Percentiles rank a stretch among this genome's conserved stretches.
These are phyloP conservation scores for Phoxinus phoxinus DNA, from an alignment of 2,113 vertebrate genomes.

Conservation along the genomic window DNA sequence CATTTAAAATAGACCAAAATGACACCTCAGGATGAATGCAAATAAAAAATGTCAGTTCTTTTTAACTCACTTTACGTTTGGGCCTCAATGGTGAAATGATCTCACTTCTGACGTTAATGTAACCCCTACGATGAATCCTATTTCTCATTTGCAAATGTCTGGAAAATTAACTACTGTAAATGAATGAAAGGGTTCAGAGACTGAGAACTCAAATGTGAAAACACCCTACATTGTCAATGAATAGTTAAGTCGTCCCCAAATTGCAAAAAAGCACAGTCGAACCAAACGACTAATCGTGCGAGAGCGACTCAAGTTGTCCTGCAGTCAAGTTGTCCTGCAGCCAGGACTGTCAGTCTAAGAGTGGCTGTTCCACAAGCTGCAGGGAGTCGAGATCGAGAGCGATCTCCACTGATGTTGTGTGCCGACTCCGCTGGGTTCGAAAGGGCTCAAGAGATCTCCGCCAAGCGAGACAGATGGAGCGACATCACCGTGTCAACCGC, in stretches of 20 bases:
- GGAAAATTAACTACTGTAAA: not conserved
- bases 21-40: not conserved
- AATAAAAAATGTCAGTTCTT: not conserved
- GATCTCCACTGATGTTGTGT: constrained; percentile 7
- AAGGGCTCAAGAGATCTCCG: constrained; percentile 40
- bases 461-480: constrained; percentile 67
- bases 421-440: constrained; percentile 22
- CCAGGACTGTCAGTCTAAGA: not conserved
- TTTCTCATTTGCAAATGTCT: not conserved
- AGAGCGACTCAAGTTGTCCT: not conserved
- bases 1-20: no score
- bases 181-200: not conserved
- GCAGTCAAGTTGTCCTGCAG: not conserved
- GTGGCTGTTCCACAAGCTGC: not conserved
- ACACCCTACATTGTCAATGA: not conserved
- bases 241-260: not conserved
- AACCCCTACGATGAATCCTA: not conserved
- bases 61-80: not conserved
- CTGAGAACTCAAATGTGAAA: not conserved
- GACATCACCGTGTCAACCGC: constrained; percentile 55
- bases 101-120: not conserved
- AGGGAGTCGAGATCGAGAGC: not conserved
- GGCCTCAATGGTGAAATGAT: not conserved
- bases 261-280: not conserved
- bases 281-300: not conserved